phyloP scores from a whole-genome alignment of 2,797 vertebrate species.

The Notoglanidium macrostoma region DNA sequence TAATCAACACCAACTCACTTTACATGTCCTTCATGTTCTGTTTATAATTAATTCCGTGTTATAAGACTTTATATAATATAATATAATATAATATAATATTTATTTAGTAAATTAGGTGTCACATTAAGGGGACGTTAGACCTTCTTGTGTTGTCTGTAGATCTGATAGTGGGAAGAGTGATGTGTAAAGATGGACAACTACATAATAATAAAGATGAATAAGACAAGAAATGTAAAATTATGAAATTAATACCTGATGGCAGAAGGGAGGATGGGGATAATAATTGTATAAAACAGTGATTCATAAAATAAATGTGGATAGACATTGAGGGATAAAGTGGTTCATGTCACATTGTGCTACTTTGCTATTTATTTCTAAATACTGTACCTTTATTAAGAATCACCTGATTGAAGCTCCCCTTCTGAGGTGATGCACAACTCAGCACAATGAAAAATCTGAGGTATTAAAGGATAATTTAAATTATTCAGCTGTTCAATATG shows the following conservation, averaged over 20 bases:
- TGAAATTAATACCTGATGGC: background rate
- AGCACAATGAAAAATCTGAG: background rate
- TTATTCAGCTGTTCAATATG: background rate
- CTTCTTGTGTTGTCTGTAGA: background rate
- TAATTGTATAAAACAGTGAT: background rate
- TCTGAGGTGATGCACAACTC: background rate
- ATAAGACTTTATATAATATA: background rate
- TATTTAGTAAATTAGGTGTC: background rate
- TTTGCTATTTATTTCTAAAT: background rate
- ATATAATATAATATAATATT: background rate
- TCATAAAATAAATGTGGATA: background rate
- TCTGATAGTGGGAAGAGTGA: background rate
- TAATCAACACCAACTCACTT: conserved; percentile 6
- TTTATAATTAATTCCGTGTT: background rate
- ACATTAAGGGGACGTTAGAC: background rate
- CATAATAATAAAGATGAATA: background rate
- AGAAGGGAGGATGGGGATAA: background rate
- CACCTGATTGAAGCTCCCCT: background rate
- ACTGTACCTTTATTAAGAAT: background rate
- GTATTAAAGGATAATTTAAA: background rate
- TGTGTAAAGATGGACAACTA: background rate
- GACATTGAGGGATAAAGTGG: background rate
- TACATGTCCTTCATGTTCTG: background rate
- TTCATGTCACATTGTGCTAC: background rate
- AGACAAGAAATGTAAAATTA: background rate